Conservation (phyloP, 2,797 vertebrate species). For the Microctenopoma stevenorrisi region DNA sequence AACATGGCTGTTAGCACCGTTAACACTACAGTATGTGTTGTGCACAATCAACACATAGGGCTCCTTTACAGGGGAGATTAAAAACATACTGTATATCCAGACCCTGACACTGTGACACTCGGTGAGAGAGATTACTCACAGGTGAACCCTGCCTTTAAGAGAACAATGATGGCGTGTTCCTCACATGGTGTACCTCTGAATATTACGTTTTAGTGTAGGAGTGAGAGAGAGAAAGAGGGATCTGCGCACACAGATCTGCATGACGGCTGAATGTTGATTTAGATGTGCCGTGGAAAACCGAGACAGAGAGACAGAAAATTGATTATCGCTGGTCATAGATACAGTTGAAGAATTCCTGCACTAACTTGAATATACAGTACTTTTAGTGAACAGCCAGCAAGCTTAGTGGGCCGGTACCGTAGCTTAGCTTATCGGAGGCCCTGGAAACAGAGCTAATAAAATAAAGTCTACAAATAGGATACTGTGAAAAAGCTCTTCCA, state of each 20-base stretch:
- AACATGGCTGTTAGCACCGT: conserved; percentile 47
- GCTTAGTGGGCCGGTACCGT: too few species aligned
- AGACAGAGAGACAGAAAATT: not conserved
- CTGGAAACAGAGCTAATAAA: not conserved
- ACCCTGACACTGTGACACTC: conserved; percentile 42
- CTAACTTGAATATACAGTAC: not conserved
- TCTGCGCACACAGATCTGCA: conserved; percentile 20
- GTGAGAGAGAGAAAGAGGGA: conserved; percentile 31
- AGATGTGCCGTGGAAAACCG: not conserved
- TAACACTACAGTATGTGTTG: conserved; percentile 14
- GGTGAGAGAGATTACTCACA: conserved; percentile 38
- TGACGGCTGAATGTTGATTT: not conserved
- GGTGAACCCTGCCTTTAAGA: conserved; percentile 45
- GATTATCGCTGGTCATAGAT: not conserved
- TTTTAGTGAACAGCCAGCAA: too few species aligned
- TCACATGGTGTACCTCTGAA: conserved; percentile 56
- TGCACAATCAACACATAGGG: conserved; percentile 30
- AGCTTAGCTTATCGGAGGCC: not conserved
- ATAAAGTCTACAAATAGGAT: not conserved
- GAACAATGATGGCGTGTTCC: conserved; percentile 54
- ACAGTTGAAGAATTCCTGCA: not conserved
- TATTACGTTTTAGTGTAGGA: conserved; percentile 24
- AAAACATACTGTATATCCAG: conserved; percentile 32
- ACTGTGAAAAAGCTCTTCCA: not conserved
- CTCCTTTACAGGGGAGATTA: conserved; percentile 35